Evolutionary conservation across 2,888 invertebrate species (phyloP), one percentile per base, ranked within the genome.

Genomic region (Himalopsyche japonica): DNA sequence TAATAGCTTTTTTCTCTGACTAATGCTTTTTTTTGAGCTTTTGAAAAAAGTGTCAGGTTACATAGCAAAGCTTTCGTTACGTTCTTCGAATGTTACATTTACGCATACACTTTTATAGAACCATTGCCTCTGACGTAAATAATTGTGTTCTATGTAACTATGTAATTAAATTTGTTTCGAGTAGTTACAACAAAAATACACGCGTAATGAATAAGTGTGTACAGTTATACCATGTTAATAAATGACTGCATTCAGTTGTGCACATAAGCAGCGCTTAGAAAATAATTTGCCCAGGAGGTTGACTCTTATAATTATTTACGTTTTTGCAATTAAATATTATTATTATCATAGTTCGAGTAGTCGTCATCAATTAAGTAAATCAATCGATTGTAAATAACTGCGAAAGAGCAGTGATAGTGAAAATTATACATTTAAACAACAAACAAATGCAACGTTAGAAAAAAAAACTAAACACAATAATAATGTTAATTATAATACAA

Each of bases 111-210:
- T 83, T 76, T 34, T 57, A 78, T 57, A 24, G 24, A 77, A 57
- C 79, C 70, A 80, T 70, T 77, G 81, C 76, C 81, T 81, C 81
- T 77, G 78, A 84, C 81, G 84, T 84, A 84, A 78, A 84, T 84
- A 84, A 82, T 85, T 85, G 80, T 82, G 82, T 79, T 82, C 82
- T 80, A 43, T 82, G 84, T 85, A 85, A 85, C 82, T 82, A 82
- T 85, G 82, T 85, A 85, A 85, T 85, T 85, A 85, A 82, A 82
- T 85, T 85, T 85, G 85, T 85, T 82, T 85, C 80, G 85, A 85
- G 85, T 82, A 85, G 82, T 85, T 82, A 85, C 85, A 85, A 85
- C 82, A 85, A 82, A 85, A 85, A 85, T 85, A 82, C 82, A 82
- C 24, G 30, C 82, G 20, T 81, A 84, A 84, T 81, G 64, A 82